Conservation (phyloP, 2,113 vertebrate genomes). For the Phaethornis superciliosus region DNA sequence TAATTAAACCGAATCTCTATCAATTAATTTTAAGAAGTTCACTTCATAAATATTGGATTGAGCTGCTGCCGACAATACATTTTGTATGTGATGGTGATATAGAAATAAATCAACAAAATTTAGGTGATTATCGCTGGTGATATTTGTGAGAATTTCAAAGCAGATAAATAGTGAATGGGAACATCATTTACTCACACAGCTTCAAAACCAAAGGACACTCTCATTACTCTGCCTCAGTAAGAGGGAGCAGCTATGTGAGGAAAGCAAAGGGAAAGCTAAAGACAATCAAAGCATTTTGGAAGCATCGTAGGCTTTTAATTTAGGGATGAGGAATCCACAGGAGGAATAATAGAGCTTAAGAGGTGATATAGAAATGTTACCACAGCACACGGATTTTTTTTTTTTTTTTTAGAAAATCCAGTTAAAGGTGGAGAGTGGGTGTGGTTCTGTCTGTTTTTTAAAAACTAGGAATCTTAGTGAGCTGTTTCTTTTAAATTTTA, state of each 20-base stretch:
- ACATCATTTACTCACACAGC: constrained; percentile 55
- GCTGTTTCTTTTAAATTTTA: not conserved
- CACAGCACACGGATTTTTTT: not conserved
- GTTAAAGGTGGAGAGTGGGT: too few species aligned
- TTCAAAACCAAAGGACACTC: constrained; percentile 38
- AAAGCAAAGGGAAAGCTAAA: not conserved
- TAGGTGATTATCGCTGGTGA: constrained; percentile 60
- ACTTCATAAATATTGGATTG: constrained; percentile 54
- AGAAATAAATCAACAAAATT: constrained; percentile 40
- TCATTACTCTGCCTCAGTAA: constrained; percentile 50
- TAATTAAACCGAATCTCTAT: not conserved
- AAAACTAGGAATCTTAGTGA: not conserved
- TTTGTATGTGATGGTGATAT: not conserved
- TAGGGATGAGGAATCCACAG: not conserved
- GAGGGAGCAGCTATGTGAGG: not conserved
- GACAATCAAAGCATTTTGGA: not conserved
- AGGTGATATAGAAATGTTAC: not conserved
- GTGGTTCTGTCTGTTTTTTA: not conserved
- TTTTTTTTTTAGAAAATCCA: too few species aligned
- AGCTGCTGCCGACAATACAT: not conserved
- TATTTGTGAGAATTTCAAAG: constrained; percentile 61
- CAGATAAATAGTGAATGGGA: constrained; percentile 75
- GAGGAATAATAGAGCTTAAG: not conserved
- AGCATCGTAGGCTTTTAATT: not conserved
- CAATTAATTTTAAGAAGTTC: not conserved